Evolutionary conservation across 2,797 vertebrate species (phyloP).

Genomic region (Peromyscus melanophrys): DNA sequence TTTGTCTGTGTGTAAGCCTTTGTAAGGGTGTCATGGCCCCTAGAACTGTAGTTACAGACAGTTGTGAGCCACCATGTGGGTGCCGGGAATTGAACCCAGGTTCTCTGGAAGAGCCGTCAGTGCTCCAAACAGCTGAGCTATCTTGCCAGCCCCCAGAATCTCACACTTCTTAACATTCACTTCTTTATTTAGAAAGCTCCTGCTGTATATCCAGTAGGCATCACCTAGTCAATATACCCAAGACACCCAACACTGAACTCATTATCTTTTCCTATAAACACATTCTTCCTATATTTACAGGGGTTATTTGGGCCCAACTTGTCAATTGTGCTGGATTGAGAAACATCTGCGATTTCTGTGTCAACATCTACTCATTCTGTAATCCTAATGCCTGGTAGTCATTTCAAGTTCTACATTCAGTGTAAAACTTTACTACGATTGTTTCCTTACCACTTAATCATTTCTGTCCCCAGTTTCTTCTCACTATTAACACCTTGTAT

Average conservation of each 20-base stretch:
- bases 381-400: not conserved
- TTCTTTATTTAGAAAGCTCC: slow-evolving; percentile 1
- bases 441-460: not conserved
- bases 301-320: slow-evolving; percentile 38
- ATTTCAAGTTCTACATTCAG: not conserved
- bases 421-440: not conserved
- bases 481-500: not conserved
- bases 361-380: not conserved
- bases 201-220: not conserved
- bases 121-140: not conserved
- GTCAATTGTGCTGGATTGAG: not conserved
- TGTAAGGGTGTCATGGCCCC: not conserved
- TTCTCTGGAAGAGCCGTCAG: not conserved
- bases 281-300: not conserved
- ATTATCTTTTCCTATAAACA: slow-evolving; percentile 23
- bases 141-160: not conserved
- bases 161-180: not conserved
- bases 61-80: not conserved
- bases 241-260: not conserved
- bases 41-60: not conserved
- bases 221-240: not conserved
- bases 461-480: not conserved
- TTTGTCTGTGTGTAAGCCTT: not conserved
- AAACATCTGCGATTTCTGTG: not conserved
- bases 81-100: not conserved